Percentiles rank a stretch among this genome's conserved stretches.
These are phyloP conservation scores for Psephotus haematonotus DNA, from an alignment of 2,113 vertebrate genomes.

Conservation along the genomic window DNA sequence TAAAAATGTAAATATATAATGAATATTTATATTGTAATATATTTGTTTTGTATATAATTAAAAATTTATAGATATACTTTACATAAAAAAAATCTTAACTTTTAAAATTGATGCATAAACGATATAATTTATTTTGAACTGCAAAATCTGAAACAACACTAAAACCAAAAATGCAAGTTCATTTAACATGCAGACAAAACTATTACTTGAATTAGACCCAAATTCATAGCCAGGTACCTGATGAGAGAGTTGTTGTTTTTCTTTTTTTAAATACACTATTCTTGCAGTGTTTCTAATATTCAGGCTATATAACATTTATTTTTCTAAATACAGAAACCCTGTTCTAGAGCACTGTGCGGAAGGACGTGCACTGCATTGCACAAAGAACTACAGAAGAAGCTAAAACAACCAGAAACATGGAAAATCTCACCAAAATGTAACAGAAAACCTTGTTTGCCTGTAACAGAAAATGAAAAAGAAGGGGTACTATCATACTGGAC, in stretches of 20 bases:
- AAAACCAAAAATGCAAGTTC: neutral
- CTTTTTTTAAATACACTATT: neutral
- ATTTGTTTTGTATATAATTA: neutral
- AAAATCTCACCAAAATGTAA: neutral
- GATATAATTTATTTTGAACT: neutral
- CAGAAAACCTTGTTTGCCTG: neutral
- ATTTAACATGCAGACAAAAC: neutral
- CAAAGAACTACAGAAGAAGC: neutral
- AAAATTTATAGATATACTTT: neutral
- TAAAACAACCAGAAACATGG: neutral
- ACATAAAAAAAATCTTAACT: neutral
- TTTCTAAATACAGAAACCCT: neutral
- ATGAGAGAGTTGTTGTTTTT: neutral
- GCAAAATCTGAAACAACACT: neutral
- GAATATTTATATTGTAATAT: neutral
- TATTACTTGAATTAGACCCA: neutral
- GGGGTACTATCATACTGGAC: rapidly evolving
- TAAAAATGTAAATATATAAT: neutral
- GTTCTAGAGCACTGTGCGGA: neutral
- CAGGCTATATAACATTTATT: neutral
- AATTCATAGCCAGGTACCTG: neutral
- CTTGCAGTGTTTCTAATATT: neutral
- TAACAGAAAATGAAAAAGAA: neutral
- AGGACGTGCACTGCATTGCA: neutral
- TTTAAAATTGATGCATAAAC: neutral